Evolutionary conservation across 2,797 vertebrate genomes (phyloP), one percentile per base, ranked within the genome.

Genomic region (Paedocypris micromegethes): DNA sequence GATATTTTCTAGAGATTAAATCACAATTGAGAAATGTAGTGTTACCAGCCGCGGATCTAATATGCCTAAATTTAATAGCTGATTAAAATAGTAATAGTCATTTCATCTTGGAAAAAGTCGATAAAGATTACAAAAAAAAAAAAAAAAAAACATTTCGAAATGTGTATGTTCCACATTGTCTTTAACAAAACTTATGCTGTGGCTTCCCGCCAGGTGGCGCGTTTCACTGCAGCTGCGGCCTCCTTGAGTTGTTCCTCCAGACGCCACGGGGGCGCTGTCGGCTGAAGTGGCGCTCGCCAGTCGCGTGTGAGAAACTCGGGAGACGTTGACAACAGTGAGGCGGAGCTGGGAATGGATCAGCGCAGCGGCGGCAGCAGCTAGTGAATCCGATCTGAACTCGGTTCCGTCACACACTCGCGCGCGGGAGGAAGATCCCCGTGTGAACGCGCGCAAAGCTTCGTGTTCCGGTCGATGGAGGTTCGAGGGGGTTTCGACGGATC

Each of bases 321-420:
- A 43, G 61, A 52, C 23, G 48, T 42, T 63, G 58, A 56, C 55
- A 69, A 56, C 58, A 70, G 9, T 55, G 66, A 76, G 83, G 57
- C 80, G 85, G 81, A 9, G 81, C 74, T 65, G 4, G 41, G 23
- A 5, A 55, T 66, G 70, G 58, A 54, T 72, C 52, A 37, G 23
- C 23, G 23, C 23, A 23, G 23, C 23, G 23, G 23, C 23, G 23
- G 23, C 23, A 23, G 23, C 23, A 23, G n/a, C 56, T 39, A 64
- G 50, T 9, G 63, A 60, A 38, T 64, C 44, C 37, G 58, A 4
- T 38, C 43, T 72, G 50, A 42, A 65, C 66, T 52, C 67, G 48
- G 23, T 37, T 43, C 37, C 47, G 47, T 43, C 46, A 54, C 46
- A 65, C 48, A n/a, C 40, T 72, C 64, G 49, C 48, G 9, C 62